A percentile compares a stretch with the other conserved stretches of the same genome.
Conservation (phyloP, 2,797 vertebrate genomes). For the Alexandromys oeconomus region DNA sequence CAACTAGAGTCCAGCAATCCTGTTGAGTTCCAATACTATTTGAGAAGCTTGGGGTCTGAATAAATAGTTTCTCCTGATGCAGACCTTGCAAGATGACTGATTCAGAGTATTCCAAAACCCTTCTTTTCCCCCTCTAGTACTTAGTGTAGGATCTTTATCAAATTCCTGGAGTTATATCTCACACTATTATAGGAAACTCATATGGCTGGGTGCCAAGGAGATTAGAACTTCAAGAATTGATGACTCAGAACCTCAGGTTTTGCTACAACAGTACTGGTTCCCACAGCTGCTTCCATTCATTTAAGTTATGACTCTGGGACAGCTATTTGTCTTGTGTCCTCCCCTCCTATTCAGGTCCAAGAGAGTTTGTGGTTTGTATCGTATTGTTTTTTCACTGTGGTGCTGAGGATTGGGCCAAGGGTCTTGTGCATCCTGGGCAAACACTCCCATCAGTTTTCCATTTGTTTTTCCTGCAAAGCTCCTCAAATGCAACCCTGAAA, state of each 20-base stretch:
- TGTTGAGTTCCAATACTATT: too few relatives aligned
- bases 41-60: background rate
- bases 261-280: background rate
- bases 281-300: background rate
- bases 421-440: background rate
- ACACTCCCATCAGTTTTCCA: background rate
- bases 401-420: background rate
- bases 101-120: background rate
- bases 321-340: background rate
- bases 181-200: background rate
- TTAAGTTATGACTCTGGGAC: too few relatives aligned
- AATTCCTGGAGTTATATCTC: background rate
- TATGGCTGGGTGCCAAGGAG: background rate
- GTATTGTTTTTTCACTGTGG: background rate
- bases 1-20: background rate
- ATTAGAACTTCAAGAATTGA: background rate
- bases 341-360: background rate
- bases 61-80: background rate
- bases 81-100: background rate
- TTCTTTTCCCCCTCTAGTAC: too few relatives aligned
- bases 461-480: background rate
- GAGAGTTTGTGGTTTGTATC: background rate
- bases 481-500: background rate
- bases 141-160: background rate
- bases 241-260: background rate